These are phyloP conservation scores for Atethmia centrago DNA, from an alignment of 2,888 invertebrate species.

Conservation along the genomic window DNA sequence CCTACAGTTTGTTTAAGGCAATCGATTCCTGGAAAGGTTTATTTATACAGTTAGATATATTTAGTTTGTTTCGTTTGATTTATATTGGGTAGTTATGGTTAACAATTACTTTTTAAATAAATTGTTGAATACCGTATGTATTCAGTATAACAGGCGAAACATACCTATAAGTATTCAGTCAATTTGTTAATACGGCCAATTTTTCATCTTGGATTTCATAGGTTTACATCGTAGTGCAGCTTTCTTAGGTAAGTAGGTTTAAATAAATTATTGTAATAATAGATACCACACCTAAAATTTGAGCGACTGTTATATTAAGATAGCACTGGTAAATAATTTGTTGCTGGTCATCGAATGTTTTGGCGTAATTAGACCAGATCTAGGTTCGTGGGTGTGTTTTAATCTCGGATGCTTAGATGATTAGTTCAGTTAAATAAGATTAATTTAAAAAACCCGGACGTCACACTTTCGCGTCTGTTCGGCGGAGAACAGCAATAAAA, in stretches of 20 bases:
- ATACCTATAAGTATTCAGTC: neutral
- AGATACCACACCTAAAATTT: neutral
- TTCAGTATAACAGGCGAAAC: neutral
- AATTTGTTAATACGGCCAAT: neutral
- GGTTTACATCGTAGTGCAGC: neutral
- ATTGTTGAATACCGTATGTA: neutral
- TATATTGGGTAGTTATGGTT: neutral
- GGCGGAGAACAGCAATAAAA: constrained; percentile 71
- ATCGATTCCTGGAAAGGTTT: constrained; percentile 69
- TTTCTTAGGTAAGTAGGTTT: neutral
- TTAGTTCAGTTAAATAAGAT: constrained; percentile 61
- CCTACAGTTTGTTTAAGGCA: constrained; percentile 63
- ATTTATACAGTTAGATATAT: constrained; percentile 50
- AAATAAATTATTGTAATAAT: neutral
- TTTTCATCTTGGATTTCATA: neutral
- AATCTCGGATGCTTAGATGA: constrained; percentile 43
- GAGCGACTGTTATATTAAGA: neutral
- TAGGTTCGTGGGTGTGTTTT: constrained; percentile 31
- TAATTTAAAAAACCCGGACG: constrained; percentile 47
- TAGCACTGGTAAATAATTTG: neutral
- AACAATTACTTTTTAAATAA: neutral
- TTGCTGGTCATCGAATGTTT: constrained; percentile 3
- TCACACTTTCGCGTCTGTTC: constrained; percentile 61
- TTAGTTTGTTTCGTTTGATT: constrained; percentile 1
- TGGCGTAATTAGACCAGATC: neutral